phyloP scores from a whole-genome alignment of 2,113 vertebrate genomes.

The Crypturellus undulatus region DNA sequence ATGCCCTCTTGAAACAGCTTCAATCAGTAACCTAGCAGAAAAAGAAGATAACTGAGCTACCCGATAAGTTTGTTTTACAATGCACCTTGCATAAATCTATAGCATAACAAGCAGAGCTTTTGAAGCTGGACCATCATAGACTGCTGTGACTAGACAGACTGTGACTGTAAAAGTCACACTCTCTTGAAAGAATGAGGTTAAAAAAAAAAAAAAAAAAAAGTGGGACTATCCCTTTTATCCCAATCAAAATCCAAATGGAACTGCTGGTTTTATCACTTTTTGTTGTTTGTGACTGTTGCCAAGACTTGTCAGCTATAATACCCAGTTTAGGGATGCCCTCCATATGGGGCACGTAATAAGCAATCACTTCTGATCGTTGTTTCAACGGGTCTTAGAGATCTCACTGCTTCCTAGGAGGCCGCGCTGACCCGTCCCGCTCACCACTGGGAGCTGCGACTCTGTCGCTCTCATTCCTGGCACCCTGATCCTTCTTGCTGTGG shows the following conservation, averaged over 20 bases:
- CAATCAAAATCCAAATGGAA: neutral
- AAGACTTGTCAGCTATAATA: neutral
- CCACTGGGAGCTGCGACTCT: neutral
- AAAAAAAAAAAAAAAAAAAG: neutral
- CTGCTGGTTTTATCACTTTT: neutral
- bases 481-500: neutral
- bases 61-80: neutral
- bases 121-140: neutral
- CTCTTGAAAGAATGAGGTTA: accelerated
- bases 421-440: neutral
- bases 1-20: neutral
- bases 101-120: neutral
- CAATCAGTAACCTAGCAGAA: neutral
- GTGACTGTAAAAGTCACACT: neutral
- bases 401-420: neutral
- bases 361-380: neutral
- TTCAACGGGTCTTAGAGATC: neutral
- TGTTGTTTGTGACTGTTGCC: neutral
- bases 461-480: neutral
- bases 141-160: neutral
- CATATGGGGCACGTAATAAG: neutral
- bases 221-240: neutral
- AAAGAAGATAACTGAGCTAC: neutral
- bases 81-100: neutral
- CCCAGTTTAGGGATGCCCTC: neutral